Conservation (phyloP, 2,797 vertebrate species). For the Hoplostethus atlanticus region DNA sequence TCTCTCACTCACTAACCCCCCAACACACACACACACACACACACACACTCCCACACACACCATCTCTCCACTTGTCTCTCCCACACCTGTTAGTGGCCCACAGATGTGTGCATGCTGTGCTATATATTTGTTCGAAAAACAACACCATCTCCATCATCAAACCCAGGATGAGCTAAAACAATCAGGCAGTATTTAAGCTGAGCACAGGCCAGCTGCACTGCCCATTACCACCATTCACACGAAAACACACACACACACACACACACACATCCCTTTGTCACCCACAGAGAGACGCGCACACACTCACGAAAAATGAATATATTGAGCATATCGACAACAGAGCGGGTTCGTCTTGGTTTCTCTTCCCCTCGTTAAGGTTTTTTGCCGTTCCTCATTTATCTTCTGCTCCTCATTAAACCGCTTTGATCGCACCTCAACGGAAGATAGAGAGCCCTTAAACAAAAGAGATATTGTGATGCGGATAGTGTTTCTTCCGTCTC, state of each 20-base stretch:
- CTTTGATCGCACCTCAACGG: conserved; percentile 70
- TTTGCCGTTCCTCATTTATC: conserved; percentile 54
- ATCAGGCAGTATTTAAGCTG: conserved; percentile 89
- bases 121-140: conserved; percentile 86
- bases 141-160: conserved; percentile 90
- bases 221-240: conserved; percentile 81
- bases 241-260: conserved; percentile 29
- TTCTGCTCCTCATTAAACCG: conserved; percentile 67
- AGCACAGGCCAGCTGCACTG: conserved; percentile 91
- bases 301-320: conserved; percentile 46
- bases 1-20: too few relatives aligned
- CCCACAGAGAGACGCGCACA: conserved; percentile 24
- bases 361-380: conserved; percentile 63
- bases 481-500: conserved; percentile 38
- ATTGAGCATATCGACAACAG: conserved; percentile 57
- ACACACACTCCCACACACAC: conserved; percentile 29
- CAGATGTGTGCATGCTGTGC: conserved; percentile 84
- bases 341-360: conserved; percentile 57
- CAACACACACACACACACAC: neutral
- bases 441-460: conserved; percentile 36
- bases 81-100: conserved; percentile 93
- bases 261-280: conserved; percentile 42
- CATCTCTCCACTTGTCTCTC: conserved; percentile 61
- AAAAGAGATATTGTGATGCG: conserved; percentile 64
- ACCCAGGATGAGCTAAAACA: conserved; percentile 91